Evolutionary conservation across 2,888 invertebrate species (phyloP).

Genomic region (Tetramorium bicarinatum): DNA sequence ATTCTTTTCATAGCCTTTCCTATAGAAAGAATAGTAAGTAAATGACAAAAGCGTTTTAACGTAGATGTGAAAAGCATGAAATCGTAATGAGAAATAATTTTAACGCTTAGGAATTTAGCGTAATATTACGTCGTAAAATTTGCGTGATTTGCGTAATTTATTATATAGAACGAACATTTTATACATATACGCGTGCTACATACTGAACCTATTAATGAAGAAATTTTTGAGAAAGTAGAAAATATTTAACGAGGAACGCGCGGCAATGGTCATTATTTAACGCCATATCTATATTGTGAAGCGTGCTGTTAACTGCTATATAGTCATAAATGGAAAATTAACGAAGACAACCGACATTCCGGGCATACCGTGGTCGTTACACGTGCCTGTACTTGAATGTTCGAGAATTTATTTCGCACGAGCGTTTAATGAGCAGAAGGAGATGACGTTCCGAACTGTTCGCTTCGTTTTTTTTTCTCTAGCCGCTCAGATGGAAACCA

Average conservation of each 20-base stretch:
- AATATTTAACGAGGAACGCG: not conserved
- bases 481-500: constrained; percentile 27
- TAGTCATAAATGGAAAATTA: constrained; percentile 45
- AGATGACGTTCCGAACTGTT: constrained; percentile 27
- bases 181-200: not conserved
- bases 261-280: constrained; percentile 35
- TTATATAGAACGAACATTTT: not conserved
- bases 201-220: not conserved
- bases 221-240: constrained; percentile 38
- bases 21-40: not conserved
- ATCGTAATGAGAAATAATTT: not conserved
- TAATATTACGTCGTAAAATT: not conserved
- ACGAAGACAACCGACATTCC: constrained; percentile 45
- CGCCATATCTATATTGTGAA: constrained; percentile 1
- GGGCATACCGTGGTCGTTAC: constrained; percentile 23
- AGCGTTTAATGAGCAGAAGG: constrained; percentile 34
- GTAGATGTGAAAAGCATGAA: not conserved
- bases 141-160: constrained; percentile 22
- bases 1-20: not conserved
- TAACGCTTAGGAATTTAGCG: not conserved
- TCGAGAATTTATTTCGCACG: constrained; percentile 47
- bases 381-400: constrained; percentile 43
- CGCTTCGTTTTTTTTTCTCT: not conserved
- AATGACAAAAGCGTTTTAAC: not conserved
- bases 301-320: constrained; percentile 8